Evolutionary conservation across 2,113 vertebrate species (phyloP).

Genomic region (Saccopteryx bilineata): DNA sequence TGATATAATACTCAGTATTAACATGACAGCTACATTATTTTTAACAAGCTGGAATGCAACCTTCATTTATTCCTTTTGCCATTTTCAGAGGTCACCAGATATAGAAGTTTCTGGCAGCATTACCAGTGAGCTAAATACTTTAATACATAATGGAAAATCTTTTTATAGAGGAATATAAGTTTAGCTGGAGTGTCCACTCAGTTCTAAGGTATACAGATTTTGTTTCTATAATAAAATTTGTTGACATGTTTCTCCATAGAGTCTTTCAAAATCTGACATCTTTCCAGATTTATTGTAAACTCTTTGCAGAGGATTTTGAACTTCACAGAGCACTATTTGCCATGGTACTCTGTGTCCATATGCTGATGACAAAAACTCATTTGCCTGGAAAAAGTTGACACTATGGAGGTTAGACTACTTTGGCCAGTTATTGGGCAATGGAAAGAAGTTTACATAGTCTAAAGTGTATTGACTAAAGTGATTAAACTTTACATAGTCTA

Average conservation of each 20-base stretch:
- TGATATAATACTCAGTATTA: constrained; percentile 56
- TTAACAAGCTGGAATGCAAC: constrained; percentile 43
- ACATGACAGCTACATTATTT: constrained; percentile 44
- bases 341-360: constrained; percentile 28
- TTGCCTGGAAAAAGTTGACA: constrained; percentile 54
- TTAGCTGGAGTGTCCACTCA: constrained; percentile 52
- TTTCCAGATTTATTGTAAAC: constrained; percentile 57
- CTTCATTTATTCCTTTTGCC: constrained; percentile 30
- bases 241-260: constrained; percentile 55
- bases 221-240: constrained; percentile 59
- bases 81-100: constrained; percentile 58
- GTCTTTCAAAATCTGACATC: constrained; percentile 46
- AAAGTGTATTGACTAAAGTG: constrained; percentile 35
- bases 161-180: constrained; percentile 53
- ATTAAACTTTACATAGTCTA: constrained; percentile 55
- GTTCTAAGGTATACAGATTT: constrained; percentile 4
- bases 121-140: constrained; percentile 42
- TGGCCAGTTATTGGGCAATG: neutral
- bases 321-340: neutral
- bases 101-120: constrained; percentile 9
- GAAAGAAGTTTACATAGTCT: constrained; percentile 47
- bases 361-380: constrained; percentile 14
- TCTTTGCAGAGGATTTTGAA: neutral
- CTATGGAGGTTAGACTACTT: constrained; percentile 39
- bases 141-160: constrained; percentile 65